Base-by-base conservation (phyloP, 2,797 vertebrate species). In the Sebastes reedi region DNA sequence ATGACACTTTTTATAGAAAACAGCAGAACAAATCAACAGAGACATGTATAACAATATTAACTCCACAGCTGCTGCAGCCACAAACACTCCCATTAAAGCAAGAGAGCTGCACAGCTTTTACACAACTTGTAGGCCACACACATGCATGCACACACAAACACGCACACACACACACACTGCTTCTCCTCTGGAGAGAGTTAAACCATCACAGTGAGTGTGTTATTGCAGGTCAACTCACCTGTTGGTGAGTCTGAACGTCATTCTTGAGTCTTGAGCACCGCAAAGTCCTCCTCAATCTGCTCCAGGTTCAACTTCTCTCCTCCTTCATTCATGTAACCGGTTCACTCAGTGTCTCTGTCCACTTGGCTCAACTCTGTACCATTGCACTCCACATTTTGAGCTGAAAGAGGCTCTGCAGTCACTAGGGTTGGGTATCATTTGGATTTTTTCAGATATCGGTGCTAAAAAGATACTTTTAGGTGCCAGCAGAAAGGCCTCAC, bases 211-310 rank as follows among this genome's bases (percentile, higher is more conserved):
- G 32, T 34, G 32, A 10, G 32, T 4, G 16, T 14, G 1, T 62
- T 36, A 62, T 62, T 36, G 30, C 1, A 32, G 59, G 58, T 3
- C 27, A 18, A 34, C 60, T 36, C 32, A 24, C 61, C 61, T 1
- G 30, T 62, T 46, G 42, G 42, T 46, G 42, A 18, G 42, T 8
- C 30, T 62, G 3, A 4, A 22, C 0, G 0, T n/a, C 20, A 12
- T n/a, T 0, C 20, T 62, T 13, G 60, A 32, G 10, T 62, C 11
- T n/a, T 22, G 5, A 59, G 20, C 20, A 12, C 27, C 4, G 5
- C 42, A 46, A 46, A 46, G 16, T 0, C 42, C 0, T 46, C 16
- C 42, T 46, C 7, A 46, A 20, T 46, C 42, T 46, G 16, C 7
- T 46, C 32, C 12, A 24, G 61, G 61, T 64, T 64, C 32, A 36